Base-by-base conservation (phyloP, 2,888 invertebrate species). In the Osmoderma eremita region DNA sequence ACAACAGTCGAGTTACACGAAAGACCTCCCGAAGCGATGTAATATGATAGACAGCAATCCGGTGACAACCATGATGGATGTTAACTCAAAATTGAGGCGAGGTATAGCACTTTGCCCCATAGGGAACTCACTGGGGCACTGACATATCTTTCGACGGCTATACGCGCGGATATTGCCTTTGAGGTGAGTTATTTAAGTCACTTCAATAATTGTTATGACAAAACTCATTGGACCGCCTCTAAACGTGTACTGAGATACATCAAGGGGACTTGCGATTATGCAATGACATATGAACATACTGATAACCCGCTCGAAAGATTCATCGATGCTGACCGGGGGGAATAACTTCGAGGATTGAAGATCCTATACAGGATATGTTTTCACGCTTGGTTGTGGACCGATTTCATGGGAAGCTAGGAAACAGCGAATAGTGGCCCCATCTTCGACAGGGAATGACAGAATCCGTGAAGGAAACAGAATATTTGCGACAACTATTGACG, bases 1-100 rank as follows among this genome's bases (percentile, higher is more conserved):
- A 39, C 30, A 66, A 30, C 75, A 76, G 63, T 61, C 50, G 20
- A 69, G 68, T n/a, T 76, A 76, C 49, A 70, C 76, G 24, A 56
- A 54, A 3, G 72, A 75, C n/a, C 18, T 75, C 12, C 58, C 76
- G 30, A 62, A 70, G 48, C 53, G 73, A n/a, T 78, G 74, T 65
- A 66, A 69, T 24, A 76, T 78, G 76, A 63, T 66, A 12, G 66
- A 76, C 49, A 72, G 70, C 17, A 76, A 77, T 36, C 67, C 75
- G 42, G 74, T 74, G 2, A 56, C 58, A 45, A 76, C 74, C 13
- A 76, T 73, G 3, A 65, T 73, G 13, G 71, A 71, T 30, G 30
- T 58, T 13, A 58, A 58, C 41, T 30, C 20, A 15, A 72, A 70
- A 24, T 5, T 24, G 24, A 24, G 24, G 5, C 24, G 3, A 4